These are phyloP conservation scores for Archilochus colubris DNA, from an alignment of 2,113 vertebrate genomes.

Conservation along the genomic window DNA sequence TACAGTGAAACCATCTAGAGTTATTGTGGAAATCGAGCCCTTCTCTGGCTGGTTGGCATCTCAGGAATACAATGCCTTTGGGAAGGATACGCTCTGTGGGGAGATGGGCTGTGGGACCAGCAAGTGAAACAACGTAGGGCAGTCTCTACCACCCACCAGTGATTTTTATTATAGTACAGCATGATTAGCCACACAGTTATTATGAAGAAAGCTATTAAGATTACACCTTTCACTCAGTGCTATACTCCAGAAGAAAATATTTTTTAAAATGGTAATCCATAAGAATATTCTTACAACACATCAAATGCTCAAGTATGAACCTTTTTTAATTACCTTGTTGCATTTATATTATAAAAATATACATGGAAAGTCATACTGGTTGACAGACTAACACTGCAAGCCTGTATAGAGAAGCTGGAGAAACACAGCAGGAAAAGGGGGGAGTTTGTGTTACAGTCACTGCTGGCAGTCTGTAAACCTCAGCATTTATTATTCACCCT, in stretches of 20 bases:
- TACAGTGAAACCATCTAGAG: neutral
- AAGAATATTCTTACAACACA: neutral
- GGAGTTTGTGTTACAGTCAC: neutral
- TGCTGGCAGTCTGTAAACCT: neutral
- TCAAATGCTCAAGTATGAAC: neutral
- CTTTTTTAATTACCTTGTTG: neutral
- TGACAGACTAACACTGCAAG: neutral
- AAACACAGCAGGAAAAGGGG: neutral
- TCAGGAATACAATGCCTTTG: neutral
- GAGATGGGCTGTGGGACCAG: neutral
- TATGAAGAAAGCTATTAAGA: neutral
- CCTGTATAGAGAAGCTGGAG: neutral
- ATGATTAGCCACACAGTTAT: neutral
- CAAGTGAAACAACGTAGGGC: neutral
- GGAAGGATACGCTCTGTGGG: rapidly evolving
- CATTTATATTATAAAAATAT: neutral
- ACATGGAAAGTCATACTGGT: neutral
- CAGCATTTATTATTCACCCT: neutral
- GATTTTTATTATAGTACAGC: neutral
- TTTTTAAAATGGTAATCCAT: neutral
- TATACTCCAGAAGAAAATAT: neutral
- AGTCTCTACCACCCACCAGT: neutral
- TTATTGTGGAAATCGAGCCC: neutral
- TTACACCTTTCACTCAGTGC: neutral
- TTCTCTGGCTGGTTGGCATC: neutral